Conservation (phyloP, 2,113 vertebrate species). For the Origma solitaria region DNA sequence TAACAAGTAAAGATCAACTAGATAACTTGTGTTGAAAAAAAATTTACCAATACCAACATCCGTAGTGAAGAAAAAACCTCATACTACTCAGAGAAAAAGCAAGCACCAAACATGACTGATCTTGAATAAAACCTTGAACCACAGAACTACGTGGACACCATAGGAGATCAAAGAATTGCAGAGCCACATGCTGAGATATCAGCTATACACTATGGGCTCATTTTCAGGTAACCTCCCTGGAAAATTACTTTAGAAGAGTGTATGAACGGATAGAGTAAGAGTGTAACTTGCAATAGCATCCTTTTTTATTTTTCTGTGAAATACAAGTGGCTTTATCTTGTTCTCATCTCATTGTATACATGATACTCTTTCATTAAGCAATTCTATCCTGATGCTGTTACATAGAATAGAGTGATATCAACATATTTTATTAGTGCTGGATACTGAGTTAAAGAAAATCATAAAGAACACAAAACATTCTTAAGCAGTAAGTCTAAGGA, state of each 20-base stretch:
- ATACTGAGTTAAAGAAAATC: neutral
- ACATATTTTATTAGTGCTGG: neutral
- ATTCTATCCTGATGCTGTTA: neutral
- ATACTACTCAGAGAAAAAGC: neutral
- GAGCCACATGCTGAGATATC: neutral
- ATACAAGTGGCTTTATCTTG: neutral
- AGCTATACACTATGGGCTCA: neutral
- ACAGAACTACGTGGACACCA: neutral
- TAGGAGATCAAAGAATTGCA: neutral
- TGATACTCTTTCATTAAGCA: neutral
- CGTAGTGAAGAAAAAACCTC: neutral
- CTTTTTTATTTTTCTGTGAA: neutral
- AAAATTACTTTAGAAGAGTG: neutral
- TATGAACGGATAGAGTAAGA: neutral
- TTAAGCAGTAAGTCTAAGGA: neutral
- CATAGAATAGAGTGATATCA: neutral
- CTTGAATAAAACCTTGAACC: neutral
- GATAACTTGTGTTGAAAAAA: neutral
- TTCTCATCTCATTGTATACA: neutral
- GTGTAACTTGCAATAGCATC: neutral
- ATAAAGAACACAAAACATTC: neutral
- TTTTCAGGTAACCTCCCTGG: neutral
- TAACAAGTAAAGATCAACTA: constrained; percentile 32
- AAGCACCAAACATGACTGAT: neutral
- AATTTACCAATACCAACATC: neutral